Conservation (phyloP, 2,797 vertebrate species). For the Gymnodraco acuticeps region DNA sequence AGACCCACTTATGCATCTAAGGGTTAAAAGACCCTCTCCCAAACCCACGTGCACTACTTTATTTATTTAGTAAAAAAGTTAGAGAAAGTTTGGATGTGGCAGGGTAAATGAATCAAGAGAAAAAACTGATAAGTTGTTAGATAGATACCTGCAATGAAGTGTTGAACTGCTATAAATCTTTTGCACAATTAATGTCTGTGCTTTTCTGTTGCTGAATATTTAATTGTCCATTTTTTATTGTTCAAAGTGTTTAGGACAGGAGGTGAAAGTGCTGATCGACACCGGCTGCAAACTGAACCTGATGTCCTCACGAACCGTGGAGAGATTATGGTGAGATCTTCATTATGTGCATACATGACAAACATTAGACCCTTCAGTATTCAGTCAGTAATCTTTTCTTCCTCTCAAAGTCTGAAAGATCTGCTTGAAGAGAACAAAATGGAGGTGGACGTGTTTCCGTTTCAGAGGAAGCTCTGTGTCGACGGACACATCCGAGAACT, state of each 20-base stretch:
- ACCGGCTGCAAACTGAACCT: slow-evolving; percentile 89
- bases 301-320: slow-evolving; percentile 87
- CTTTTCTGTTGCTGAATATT: not conserved
- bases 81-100: no score
- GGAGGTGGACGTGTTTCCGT: slow-evolving; percentile 72
- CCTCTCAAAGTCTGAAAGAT: slow-evolving; percentile 84
- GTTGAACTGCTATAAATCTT: not conserved
- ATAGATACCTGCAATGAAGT: no score
- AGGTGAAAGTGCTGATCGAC: slow-evolving; percentile 87
- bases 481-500: slow-evolving; percentile 85
- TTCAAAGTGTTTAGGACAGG: slow-evolving; percentile 87
- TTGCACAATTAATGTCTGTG: not conserved
- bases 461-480: slow-evolving; percentile 74
- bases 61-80: no score
- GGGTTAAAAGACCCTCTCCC: no score
- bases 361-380: no score
- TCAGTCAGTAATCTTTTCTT: slow-evolving; percentile 1
- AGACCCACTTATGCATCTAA: no score
- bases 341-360: not conserved
- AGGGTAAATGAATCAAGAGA: no score
- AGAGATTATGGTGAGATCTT: slow-evolving; percentile 88
- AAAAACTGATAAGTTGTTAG: no score
- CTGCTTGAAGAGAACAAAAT: slow-evolving; percentile 81
- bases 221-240: not conserved
- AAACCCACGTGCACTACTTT: no score